Base-by-base conservation (phyloP, 2,797 vertebrate genomes). In the Centropyge bicolor region DNA sequence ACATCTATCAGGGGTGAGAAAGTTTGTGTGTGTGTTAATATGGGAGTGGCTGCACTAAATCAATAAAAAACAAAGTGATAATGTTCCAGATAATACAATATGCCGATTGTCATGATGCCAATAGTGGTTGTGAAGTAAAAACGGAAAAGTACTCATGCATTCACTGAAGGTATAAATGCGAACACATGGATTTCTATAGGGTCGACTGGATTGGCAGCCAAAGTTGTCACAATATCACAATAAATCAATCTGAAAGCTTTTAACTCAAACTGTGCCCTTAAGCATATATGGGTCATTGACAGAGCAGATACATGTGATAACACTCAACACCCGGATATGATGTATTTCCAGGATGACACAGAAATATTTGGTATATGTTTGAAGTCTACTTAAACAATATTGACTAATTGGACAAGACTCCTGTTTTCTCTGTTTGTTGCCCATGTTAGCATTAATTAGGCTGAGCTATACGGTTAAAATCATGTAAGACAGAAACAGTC, bases 1-100 rank as follows among this genome's bases (percentile, higher is more conserved):
- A 96, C 84, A 71, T 97, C 52, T 69, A 95, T 67, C 94, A 97
- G 1, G 97, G 98, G 98, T 99, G 93, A 94, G 86, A 49, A 20
- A 0, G n/a, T 41, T 49, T 55, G 8, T 49, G 69, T 16, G 27
- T 70, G 38, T 70, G 54, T 54, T 49, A 66, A 14, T 41, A 20
- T 36, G 38, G 54, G 68, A 70, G 78, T 70, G 59, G 20, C 52
- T 55, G 38, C 19, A 57, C 13, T 45, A 62, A 46, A 76, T 59
- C 57, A 73, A 75, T 71, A 73, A 10, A 43, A 62, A 67, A 10
- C 13, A 7, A 35, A 49, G 19, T 66, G 60, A 46, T 64, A 73
- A 36, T 65, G 43, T 69, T 81, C 24, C 13, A 70, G 27, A 59
- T 64, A 38, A 62, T 73, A 48, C 36, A 56, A 49, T 57, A 1